These are phyloP conservation scores for Mellilla xanthometata DNA, from an alignment of 2,888 invertebrate genomes.

Conservation along the genomic window DNA sequence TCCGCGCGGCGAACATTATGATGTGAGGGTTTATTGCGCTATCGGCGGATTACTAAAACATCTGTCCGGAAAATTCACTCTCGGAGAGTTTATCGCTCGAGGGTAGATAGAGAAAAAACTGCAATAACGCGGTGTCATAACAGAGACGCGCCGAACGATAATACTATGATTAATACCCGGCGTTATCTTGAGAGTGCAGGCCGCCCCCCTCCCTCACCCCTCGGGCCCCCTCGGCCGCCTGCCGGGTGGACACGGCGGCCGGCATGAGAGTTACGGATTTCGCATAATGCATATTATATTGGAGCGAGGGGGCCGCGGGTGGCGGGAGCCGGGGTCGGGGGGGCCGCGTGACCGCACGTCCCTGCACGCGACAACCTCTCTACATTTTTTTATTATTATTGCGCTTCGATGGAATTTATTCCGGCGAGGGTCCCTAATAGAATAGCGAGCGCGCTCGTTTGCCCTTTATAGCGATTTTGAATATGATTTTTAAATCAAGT, in stretches of 20 bases:
- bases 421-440: constrained; percentile 67
- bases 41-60: constrained; percentile 71
- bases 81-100: constrained; percentile 68
- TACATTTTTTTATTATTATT: constrained; percentile 83
- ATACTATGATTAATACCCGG: constrained; percentile 81
- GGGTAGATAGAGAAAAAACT: constrained; percentile 79
- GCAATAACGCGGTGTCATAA: constrained; percentile 81
- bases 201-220: constrained; percentile 59
- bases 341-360: constrained; percentile 78
- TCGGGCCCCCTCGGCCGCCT: constrained; percentile 33
- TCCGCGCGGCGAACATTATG: constrained; percentile 50
- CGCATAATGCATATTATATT: constrained; percentile 83
- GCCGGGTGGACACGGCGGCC: constrained; percentile 25
- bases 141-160: constrained; percentile 79
- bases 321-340: constrained; percentile 24
- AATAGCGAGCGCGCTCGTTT: constrained; percentile 70
- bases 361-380: constrained; percentile 81
- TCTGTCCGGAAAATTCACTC: constrained; percentile 82
- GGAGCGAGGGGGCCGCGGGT: constrained; percentile 46
- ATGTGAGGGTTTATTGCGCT: constrained; percentile 66
- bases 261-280: constrained; percentile 81
- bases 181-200: constrained; percentile 80
- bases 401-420: constrained; percentile 80
- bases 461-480: constrained; percentile 69
- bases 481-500: constrained; percentile 79